Conservation (phyloP, 1,140 invertebrate species). For the Atopsyche davidsoni region DNA sequence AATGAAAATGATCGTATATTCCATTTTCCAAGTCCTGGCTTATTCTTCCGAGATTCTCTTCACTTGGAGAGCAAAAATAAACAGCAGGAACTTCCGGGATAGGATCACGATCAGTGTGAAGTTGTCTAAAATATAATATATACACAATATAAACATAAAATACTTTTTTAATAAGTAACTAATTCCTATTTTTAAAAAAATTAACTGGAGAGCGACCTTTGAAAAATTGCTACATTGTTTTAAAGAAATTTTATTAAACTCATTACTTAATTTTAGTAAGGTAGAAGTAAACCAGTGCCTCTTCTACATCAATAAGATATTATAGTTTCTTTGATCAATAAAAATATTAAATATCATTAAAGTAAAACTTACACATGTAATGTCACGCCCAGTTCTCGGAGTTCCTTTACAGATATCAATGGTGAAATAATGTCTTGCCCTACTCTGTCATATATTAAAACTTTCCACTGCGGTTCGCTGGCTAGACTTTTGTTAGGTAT, state of each 20-base stretch:
- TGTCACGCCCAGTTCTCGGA: constrained; percentile 93
- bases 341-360: too few relatives aligned
- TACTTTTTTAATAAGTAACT: too few relatives aligned
- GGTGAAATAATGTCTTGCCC: constrained; percentile 99
- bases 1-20: constrained; percentile 91
- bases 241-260: too few relatives aligned
- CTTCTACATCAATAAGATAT: too few relatives aligned
- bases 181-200: constrained; percentile 1
- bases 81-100: constrained; percentile 98
- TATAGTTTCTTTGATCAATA: too few relatives aligned
- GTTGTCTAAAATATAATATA: constrained; percentile 66
- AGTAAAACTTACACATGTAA: constrained; percentile 79
- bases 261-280: too few relatives aligned
- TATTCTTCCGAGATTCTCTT: constrained; percentile 94
- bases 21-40: constrained; percentile 87
- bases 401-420: constrained; percentile 90
- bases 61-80: constrained; percentile 96
- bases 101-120: constrained; percentile 90
- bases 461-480: constrained; percentile 88
- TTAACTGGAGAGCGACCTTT: too few relatives aligned
- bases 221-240: not conserved
- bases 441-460: constrained; percentile 91
- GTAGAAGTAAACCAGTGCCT: too few relatives aligned
- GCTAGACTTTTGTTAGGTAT: constrained; percentile 65
- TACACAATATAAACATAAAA: too few relatives aligned